Conservation (phyloP, 2,797 vertebrate species). For the Leucoraja ocellata region DNA sequence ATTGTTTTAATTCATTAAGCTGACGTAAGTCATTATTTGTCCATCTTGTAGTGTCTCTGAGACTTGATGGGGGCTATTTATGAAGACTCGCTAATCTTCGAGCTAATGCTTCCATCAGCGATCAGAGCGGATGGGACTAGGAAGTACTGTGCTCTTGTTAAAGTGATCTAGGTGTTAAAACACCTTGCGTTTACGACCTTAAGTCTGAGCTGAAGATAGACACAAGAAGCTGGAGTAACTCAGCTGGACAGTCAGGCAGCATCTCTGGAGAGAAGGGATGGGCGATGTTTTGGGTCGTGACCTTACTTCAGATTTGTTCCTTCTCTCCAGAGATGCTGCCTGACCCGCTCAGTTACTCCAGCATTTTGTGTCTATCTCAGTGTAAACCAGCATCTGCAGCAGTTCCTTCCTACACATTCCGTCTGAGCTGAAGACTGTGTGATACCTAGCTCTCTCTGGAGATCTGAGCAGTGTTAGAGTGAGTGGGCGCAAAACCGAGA, state of each 20-base stretch:
- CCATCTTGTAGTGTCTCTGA: not conserved
- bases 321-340: too few relatives aligned
- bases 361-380: too few relatives aligned
- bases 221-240: too few relatives aligned
- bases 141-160: not conserved
- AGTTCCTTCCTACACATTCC: too few relatives aligned
- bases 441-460: not conserved
- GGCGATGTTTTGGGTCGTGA: too few relatives aligned
- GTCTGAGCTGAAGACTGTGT: not conserved
- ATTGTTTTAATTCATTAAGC: conserved; percentile 32
- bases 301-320: too few relatives aligned
- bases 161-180: not conserved
- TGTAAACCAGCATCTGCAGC: too few relatives aligned
- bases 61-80: not conserved
- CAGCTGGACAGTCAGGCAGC: too few relatives aligned
- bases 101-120: not conserved
- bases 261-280: too few relatives aligned
- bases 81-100: not conserved
- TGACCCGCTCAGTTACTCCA: too few relatives aligned
- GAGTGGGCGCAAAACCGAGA: not conserved
- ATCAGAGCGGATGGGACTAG: not conserved
- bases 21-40: conserved; percentile 23
- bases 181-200: not conserved
- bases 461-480: not conserved
- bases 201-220: too few relatives aligned